Percentiles rank a stretch among this genome's conserved stretches.
Evolutionary conservation across 2,797 vertebrate genomes (phyloP).

Genomic region (Sebastes taczanowskii): DNA sequence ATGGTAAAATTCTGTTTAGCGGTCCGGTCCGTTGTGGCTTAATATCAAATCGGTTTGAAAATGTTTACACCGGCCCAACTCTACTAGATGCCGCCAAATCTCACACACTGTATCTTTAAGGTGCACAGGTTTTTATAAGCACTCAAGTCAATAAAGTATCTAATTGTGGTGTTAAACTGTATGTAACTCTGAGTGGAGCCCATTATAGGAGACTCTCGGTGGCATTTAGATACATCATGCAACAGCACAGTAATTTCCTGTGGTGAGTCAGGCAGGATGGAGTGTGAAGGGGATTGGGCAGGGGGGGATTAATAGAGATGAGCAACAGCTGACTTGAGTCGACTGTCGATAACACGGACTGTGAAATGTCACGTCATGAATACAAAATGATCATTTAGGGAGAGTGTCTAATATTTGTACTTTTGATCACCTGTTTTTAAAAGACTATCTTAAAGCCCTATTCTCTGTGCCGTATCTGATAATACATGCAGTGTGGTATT

Average conservation of each 20-base stretch:
- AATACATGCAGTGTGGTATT: not conserved
- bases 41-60: too few species aligned
- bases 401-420: not conserved
- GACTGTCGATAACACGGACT: not conserved
- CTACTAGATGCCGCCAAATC: too few species aligned
- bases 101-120: fast-evolving
- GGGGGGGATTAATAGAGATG: not conserved
- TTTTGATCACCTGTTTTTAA: not conserved
- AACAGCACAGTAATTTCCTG: slow-evolving; percentile 20
- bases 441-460: not conserved
- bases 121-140: not conserved
- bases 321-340: slow-evolving; percentile 8
- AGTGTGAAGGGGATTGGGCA: not conserved
- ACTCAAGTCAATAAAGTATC: not conserved
- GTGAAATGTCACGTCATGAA: slow-evolving; percentile 14
- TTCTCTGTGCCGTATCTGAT: not conserved
- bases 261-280: not conserved
- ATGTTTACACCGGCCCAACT: too few species aligned
- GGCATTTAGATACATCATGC: slow-evolving; percentile 21
- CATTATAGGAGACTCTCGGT: not conserved
- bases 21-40: too few species aligned
- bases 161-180: not conserved
- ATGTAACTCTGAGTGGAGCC: not conserved
- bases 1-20: too few species aligned
- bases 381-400: not conserved